Base-by-base conservation (phyloP, 1,140 invertebrate species). In the Pinna nobilis region DNA sequence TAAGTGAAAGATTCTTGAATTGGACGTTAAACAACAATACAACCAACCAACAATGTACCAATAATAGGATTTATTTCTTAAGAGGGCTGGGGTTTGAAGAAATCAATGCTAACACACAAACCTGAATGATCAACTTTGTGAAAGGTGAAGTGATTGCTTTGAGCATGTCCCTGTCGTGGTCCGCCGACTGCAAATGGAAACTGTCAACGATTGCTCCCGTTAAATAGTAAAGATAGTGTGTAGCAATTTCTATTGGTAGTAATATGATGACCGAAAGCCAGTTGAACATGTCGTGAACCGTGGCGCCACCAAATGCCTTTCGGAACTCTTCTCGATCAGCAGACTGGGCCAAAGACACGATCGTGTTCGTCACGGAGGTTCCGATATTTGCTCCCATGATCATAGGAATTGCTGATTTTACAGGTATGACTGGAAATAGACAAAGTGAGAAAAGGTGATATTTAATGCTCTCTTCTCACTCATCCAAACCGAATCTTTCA, bases 341-440 rank as follows among this genome's bases (percentile, higher is more conserved):
- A 37, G 78, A 76, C 69, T 87, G 82, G 11, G 78, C 83, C 5
- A 92, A 70, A 4, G 91, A 90, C 18, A 92, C 91, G 15, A 92
- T 88, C 2, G 91, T 92, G 77, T 92, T 92, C 41, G 92, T 92
- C 9, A 93, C 88, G 0, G 91, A 91, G 1, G 92, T 92, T 25
- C 92, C 92, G 67, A 92, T 91, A 81, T 92, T 92, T 44, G 92
- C 90, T 0, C 92, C 92, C 91, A 92, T 92, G 23, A 92, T 87
- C 63, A 92, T 91, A 0, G 92, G 92, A 30, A 92, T 91, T 4
- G 91, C 91, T n/a, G 70, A 80, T 18, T 83, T 76, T 2, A 92
- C 91, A 2, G 85, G 79, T 49, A 92, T 50, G 47, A 86, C 86
- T 87, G 78, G 1, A 76, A n/a, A n/a, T n/a, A n/a, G n/a, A n/a